These are phyloP conservation scores for Anthopleura sola DNA, from an alignment of 64 coral and sea anemone species.

Conservation along the genomic window DNA sequence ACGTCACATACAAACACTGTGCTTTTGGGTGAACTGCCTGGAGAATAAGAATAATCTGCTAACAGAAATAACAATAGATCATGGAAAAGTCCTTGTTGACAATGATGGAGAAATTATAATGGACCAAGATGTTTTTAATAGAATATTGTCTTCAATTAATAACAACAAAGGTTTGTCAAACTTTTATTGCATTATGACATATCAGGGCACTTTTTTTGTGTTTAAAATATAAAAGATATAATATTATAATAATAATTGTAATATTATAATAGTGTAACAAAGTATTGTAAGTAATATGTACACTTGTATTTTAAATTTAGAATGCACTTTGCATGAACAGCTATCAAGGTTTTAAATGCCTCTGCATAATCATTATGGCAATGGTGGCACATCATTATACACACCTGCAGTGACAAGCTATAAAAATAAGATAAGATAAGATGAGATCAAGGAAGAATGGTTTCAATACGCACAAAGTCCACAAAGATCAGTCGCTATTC, in stretches of 20 bases:
- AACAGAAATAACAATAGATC: background rate
- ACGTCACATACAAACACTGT: background rate
- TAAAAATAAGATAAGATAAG: too few species aligned
- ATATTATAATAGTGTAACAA: background rate
- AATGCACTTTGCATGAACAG: background rate
- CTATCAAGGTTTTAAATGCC: too few species aligned
- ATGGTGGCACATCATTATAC: too few species aligned
- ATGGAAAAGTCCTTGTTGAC: background rate
- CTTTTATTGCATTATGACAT: background rate
- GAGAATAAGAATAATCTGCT: background rate
- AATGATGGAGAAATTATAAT: background rate
- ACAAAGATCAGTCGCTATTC: background rate
- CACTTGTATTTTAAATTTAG: background rate
- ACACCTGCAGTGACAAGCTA: background rate
- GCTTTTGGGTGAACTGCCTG: background rate
- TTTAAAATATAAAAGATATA: too few species aligned
- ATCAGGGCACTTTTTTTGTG: too few species aligned
- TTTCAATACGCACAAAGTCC: background rate
- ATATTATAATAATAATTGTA: too few species aligned
- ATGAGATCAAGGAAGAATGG: conserved; percentile 42
- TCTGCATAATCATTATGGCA: too few species aligned
- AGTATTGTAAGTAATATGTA: background rate
- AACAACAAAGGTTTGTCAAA: background rate
- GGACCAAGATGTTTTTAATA: background rate
- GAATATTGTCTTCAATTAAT: background rate